Percentiles rank a stretch among this genome's conserved stretches.
Evolutionary conservation across 2,888 invertebrate species (phyloP).

Genomic region (Eupithecia vulgata): DNA sequence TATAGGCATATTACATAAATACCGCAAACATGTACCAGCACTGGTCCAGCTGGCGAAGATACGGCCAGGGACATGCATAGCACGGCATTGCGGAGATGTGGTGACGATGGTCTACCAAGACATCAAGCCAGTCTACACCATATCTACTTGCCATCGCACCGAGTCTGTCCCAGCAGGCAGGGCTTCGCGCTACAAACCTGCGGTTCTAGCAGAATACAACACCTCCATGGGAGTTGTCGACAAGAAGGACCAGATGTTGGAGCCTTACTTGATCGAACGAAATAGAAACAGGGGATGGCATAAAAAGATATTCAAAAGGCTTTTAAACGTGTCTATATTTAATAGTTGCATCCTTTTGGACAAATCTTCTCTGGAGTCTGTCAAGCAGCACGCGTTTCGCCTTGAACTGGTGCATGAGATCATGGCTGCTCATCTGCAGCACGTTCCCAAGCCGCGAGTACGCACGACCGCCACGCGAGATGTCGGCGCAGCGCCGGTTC

Average conservation of each 20-base stretch:
- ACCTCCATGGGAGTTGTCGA: neutral
- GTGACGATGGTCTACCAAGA: neutral
- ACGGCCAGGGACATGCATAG: neutral
- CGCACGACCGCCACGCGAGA: no score
- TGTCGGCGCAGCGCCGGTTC: no score
- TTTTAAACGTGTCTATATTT: neutral
- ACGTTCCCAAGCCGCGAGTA: neutral
- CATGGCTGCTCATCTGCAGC: neutral
- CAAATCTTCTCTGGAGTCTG: neutral
- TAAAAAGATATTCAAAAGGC: neutral
- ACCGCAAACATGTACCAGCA: neutral
- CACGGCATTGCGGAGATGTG: neutral
- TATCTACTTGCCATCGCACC: neutral
- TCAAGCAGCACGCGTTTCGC: neutral
- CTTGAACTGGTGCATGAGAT: neutral
- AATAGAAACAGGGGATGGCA: neutral
- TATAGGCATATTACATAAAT: neutral
- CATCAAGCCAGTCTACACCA: neutral
- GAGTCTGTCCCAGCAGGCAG: neutral
- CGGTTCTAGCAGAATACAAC: neutral
- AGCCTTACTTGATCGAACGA: neutral
- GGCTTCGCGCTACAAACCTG: neutral
- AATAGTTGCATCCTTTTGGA: neutral
- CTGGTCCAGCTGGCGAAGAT: neutral
- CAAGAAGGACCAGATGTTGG: neutral